Conservation (phyloP, 1,140 invertebrate species). For the Stegodyphus dumicola region DNA sequence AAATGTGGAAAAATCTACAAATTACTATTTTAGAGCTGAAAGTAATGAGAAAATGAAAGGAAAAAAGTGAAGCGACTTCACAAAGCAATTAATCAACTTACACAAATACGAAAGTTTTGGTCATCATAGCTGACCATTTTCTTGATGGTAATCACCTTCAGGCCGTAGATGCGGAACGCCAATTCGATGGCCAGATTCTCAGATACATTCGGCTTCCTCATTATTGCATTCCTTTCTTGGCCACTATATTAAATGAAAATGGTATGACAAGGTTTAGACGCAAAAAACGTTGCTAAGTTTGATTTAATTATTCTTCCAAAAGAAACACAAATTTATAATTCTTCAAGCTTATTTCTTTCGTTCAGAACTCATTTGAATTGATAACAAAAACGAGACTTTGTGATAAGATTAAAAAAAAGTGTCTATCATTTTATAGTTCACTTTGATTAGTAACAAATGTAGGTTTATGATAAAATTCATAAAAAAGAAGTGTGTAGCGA, state of each 20-base stretch:
- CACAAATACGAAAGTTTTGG: slow-evolving; percentile 50
- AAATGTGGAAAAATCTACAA: too few relatives aligned
- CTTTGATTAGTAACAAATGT: too few relatives aligned
- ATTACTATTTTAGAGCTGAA: too few relatives aligned
- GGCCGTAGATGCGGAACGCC: slow-evolving; percentile 11
- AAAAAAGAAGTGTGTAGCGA: too few relatives aligned
- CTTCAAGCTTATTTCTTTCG: background rate
- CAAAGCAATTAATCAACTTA: background rate
- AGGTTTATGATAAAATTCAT: too few relatives aligned
- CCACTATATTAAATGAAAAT: background rate
- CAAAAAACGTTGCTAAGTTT: background rate
- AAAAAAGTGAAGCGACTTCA: too few relatives aligned
- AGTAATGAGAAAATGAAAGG: too few relatives aligned
- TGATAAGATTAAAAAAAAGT: background rate
- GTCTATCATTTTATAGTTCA: too few relatives aligned
- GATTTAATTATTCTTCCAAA: background rate
- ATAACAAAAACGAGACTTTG: background rate
- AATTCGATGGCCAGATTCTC: slow-evolving; percentile 13
- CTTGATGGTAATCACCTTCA: slow-evolving; percentile 18
- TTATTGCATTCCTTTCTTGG: background rate
- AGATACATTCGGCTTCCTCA: slow-evolving; percentile 27
- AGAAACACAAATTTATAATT: background rate
- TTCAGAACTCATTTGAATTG: background rate
- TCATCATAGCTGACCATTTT: slow-evolving; percentile 50
- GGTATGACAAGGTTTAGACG: background rate